Base-by-base conservation (phyloP, 2,113 vertebrate genomes). In the Phylloscopus trochilus region DNA sequence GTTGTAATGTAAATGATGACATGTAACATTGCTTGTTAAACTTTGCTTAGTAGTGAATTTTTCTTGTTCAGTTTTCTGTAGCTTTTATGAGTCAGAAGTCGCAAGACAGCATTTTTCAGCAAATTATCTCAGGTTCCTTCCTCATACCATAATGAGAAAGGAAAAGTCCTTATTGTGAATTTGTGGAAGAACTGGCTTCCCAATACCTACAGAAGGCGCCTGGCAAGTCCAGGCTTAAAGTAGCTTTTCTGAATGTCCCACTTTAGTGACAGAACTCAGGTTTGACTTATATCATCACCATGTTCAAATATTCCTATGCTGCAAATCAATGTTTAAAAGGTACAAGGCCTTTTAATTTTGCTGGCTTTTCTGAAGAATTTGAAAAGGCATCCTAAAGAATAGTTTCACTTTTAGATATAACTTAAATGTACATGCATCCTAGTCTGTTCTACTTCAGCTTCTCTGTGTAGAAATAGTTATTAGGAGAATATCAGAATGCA, bases 371-470 rank as follows among this genome's bases (percentile, higher is more conserved):
- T 44, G 44, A 93, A 82, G 31, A 72, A 60, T 72, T 91, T 72
- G n/a, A 37, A 64, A 93, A 76, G 24, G 3, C 28, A 58, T 66
- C 26, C 10, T 64, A 35, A 85, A 60, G n/a, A 80, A 51, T 23
- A 67, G 27, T 41, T 82, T 72, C 2, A 17, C 41, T 60, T 93
- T 60, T 75, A 60, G 44, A 67, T 67, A 3, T 28, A 59, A 53
- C 10, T 83, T 51, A 43, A 59, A 11, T 7, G 13, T 43, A 15
- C 52, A 20, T 75, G 15, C 27, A 46, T 89, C 55, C 55, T 64
- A 23, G 33, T 81, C 39, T 91, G 20, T 64, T 86, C 35, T 91
- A 5, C 44, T 70, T 92, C 22, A 81, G 5, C 44, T 89, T 94
- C 59, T 31, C 41, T 60, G 6, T 68, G 41, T 52, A 47, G 35